phyloP scores from a whole-genome alignment of 2,113 vertebrate species.

The Canis aureus region DNA sequence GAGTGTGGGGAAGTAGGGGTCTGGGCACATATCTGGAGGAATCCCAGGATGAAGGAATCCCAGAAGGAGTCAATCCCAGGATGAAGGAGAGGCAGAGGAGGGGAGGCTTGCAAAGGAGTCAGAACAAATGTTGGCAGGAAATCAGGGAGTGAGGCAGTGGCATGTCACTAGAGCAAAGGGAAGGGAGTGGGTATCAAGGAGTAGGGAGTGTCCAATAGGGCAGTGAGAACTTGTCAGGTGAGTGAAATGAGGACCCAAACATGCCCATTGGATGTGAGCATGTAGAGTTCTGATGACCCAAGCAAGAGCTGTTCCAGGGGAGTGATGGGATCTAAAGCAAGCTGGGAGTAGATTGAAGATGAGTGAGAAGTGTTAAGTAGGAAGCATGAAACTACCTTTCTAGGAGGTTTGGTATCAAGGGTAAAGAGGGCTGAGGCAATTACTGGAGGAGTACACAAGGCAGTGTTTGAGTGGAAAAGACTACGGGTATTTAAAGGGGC shows the following conservation, averaged over 20 bases:
- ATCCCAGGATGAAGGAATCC: background rate
- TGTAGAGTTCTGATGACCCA: background rate
- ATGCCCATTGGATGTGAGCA: background rate
- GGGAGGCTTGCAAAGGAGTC: background rate
- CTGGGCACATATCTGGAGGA: background rate
- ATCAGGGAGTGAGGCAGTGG: background rate
- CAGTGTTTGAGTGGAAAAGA: slow-evolving; percentile 36
- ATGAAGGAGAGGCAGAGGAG: background rate
- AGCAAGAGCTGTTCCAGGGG: background rate
- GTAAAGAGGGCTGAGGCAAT: background rate
- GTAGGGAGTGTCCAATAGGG: background rate
- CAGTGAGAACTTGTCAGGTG: background rate
- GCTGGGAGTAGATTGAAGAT: background rate
- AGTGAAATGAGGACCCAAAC: background rate
- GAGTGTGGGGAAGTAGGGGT: background rate
- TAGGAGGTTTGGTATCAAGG: slow-evolving; percentile 37
- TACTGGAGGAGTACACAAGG: background rate
- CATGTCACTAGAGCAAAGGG: background rate
- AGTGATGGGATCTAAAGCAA: background rate
- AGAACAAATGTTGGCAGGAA: background rate
- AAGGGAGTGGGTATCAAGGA: background rate
- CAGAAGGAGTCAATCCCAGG: background rate
- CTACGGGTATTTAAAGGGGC: background rate
- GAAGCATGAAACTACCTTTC: background rate
- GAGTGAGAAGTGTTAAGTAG: background rate